phyloP scores from a whole-genome alignment of 2,113 vertebrate genomes.

The Anarhynchus alexandrinus region DNA sequence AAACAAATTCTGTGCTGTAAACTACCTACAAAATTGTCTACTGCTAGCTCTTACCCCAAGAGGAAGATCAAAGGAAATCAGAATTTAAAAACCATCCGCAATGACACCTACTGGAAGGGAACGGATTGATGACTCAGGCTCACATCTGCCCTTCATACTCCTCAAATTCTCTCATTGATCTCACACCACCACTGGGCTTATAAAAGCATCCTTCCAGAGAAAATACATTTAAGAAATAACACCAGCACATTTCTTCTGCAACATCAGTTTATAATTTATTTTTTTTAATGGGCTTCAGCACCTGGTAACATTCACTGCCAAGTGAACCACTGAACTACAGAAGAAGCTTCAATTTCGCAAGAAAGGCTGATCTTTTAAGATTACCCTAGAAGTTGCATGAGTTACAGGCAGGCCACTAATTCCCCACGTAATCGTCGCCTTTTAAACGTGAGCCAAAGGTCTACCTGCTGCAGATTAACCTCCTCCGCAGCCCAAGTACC shows the following conservation, averaged over 20 bases:
- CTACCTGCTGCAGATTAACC: constrained; percentile 44
- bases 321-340: not conserved
- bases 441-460: not conserved
- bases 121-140: constrained; percentile 52
- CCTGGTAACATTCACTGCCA: not conserved
- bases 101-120: constrained; percentile 56
- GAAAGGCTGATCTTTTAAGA: not conserved
- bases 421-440: not conserved
- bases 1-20: not conserved
- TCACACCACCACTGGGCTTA: not conserved
- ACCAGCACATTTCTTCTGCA: not conserved
- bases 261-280: not conserved
- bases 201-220: not conserved
- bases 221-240: not conserved
- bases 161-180: not conserved
- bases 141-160: constrained; percentile 39
- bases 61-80: not conserved
- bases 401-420: not conserved
- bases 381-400: not conserved
- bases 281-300: not conserved
- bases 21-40: not conserved
- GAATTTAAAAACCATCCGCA: constrained; percentile 23
- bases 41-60: not conserved
- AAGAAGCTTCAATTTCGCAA: not conserved
- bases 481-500: not conserved